These are phyloP conservation scores for Xyrichtys novacula DNA, from an alignment of 2,797 vertebrate species.

Conservation along the genomic window DNA sequence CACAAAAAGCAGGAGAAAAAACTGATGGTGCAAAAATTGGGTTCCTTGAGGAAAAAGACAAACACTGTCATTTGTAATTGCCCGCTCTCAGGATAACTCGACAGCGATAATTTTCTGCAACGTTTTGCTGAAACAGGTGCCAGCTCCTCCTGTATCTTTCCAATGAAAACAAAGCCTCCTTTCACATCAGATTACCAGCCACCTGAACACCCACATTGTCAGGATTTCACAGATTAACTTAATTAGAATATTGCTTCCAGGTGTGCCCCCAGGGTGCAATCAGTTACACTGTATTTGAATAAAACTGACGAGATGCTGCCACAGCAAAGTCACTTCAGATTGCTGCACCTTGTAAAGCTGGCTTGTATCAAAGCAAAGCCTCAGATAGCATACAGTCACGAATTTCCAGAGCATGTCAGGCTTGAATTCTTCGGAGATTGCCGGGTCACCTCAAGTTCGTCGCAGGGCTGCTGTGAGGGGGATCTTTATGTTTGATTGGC, in stretches of 20 bases:
- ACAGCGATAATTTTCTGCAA: constrained; percentile 75
- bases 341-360: constrained; percentile 35
- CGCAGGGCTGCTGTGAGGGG: constrained; percentile 8
- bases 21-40: constrained; percentile 59
- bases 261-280: constrained; percentile 77
- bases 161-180: constrained; percentile 75
- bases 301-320: constrained; percentile 67
- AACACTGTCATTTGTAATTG: constrained; percentile 84
- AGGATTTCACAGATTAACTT: constrained; percentile 82
- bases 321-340: constrained; percentile 54
- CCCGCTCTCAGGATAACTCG: constrained; percentile 69
- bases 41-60: constrained; percentile 74
- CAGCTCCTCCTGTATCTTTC: constrained; percentile 70
- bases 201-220: constrained; percentile 80
- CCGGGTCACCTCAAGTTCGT: constrained; percentile 46
- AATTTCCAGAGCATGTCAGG: constrained; percentile 51
- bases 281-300: constrained; percentile 78
- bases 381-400: constrained; percentile 20
- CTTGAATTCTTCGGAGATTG: constrained; percentile 43
- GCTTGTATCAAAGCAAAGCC: constrained; percentile 35
- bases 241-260: constrained; percentile 83
- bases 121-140: constrained; percentile 81
- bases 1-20: constrained; percentile 50
- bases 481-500: constrained; percentile 38
- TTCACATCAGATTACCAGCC: constrained; percentile 80